phyloP scores from a whole-genome alignment of 2,113 vertebrate genomes.

The Thinocorus orbignyianus region DNA sequence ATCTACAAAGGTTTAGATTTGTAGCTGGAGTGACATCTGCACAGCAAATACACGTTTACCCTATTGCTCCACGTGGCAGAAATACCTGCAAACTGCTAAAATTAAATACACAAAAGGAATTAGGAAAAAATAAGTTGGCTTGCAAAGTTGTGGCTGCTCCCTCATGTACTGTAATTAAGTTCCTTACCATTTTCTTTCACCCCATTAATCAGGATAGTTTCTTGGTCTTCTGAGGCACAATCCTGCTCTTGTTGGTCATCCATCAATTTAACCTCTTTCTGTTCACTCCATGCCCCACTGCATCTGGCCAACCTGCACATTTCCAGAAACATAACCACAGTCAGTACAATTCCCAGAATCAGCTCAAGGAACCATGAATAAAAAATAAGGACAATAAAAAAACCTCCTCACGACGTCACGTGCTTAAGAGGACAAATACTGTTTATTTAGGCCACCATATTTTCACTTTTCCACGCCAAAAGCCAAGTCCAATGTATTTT shows the following conservation, averaged over 20 bases:
- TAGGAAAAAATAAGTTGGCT: constrained; percentile 22
- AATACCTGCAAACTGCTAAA: not conserved
- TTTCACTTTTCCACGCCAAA: constrained; percentile 11
- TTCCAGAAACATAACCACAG: constrained; percentile 74
- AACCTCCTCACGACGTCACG: not conserved
- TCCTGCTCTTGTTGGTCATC: constrained; percentile 93
- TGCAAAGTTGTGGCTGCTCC: not conserved
- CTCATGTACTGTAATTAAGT: constrained; percentile 59
- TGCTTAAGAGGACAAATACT: not conserved
- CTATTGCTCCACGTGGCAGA: not conserved
- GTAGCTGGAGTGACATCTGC: not conserved
- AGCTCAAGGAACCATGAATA: constrained; percentile 16
- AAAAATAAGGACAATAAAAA: constrained; percentile 5
- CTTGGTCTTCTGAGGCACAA: constrained; percentile 88
- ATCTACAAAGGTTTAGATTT: not conserved
- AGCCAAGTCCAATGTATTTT: not conserved
- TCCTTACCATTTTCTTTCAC: constrained; percentile 88
- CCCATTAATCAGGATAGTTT: constrained; percentile 85
- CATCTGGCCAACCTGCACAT: constrained; percentile 84
- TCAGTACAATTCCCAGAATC: constrained; percentile 59
- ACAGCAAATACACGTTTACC: not conserved
- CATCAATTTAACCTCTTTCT: constrained; percentile 90
- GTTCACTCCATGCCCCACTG: constrained; percentile 88
- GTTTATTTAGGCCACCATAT: not conserved
- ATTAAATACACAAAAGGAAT: not conserved